Conservation (phyloP, 1,140 invertebrate genomes). For the Zophobas morio region DNA sequence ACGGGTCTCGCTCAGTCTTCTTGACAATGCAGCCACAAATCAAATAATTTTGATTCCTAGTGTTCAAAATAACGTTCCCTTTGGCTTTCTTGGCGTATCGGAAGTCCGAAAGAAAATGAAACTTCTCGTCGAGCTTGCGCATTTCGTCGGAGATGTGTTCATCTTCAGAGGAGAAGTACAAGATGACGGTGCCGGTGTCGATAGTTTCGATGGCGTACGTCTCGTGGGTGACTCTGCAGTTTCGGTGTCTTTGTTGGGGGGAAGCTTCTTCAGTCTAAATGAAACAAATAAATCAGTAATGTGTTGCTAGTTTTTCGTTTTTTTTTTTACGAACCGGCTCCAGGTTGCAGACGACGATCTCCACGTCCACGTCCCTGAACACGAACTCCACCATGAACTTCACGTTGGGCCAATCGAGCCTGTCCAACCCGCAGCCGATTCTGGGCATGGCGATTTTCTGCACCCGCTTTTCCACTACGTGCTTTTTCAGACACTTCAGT, state of each 20-base stretch:
- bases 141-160: conserved; percentile 57
- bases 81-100: conserved; percentile 35
- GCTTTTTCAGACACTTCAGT: conserved; percentile 67
- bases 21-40: conserved; percentile 59
- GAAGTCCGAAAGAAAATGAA: conserved; percentile 51
- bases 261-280: conserved; percentile 42
- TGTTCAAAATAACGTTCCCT: conserved; percentile 28
- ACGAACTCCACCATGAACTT: conserved; percentile 69
- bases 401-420: conserved; percentile 74
- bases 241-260: conserved; percentile 27
- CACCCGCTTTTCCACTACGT: conserved; percentile 66
- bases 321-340: conserved; percentile 56
- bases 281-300: neutral
- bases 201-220: conserved; percentile 54
- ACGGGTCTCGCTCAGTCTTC: conserved; percentile 43
- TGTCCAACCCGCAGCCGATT: conserved; percentile 78
- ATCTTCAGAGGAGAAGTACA: conserved; percentile 60
- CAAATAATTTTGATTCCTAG: conserved; percentile 47
- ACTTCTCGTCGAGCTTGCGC: conserved; percentile 56
- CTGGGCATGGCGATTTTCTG: conserved; percentile 73
- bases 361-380: conserved; percentile 69
- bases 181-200: conserved; percentile 54
- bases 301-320: too few relatives aligned
- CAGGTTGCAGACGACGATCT: conserved; percentile 71
- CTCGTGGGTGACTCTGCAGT: conserved; percentile 53